These are phyloP conservation scores for Nebria brevicollis DNA, from an alignment of 2,888 invertebrate genomes.

Conservation along the genomic window DNA sequence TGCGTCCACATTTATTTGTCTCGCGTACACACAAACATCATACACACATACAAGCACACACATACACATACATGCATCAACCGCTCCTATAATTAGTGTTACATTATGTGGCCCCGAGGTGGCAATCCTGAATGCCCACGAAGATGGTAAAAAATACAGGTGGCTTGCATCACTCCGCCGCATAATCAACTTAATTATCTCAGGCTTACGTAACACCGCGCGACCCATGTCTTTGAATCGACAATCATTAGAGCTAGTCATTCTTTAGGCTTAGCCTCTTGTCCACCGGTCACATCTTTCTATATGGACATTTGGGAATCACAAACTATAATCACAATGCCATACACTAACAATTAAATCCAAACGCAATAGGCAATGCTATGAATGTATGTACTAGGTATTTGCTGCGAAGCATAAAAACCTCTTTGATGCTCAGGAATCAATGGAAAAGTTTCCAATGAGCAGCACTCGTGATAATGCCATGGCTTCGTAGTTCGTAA, in stretches of 20 bases:
- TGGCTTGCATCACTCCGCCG: constrained; percentile 55
- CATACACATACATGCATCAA: background rate
- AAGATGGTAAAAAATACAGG: constrained; percentile 52
- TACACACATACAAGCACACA: background rate
- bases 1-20: constrained; percentile 14
- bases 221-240: constrained; percentile 8
- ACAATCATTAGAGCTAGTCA: constrained; percentile 18
- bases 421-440: background rate
- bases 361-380: background rate
- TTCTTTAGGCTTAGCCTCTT: background rate
- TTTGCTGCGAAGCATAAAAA: background rate
- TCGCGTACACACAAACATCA: background rate
- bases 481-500: constrained; percentile 48
- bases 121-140: constrained; percentile 53
- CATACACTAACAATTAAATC: background rate
- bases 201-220: constrained; percentile 53
- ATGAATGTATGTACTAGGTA: background rate
- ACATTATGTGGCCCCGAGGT: constrained; percentile 54
- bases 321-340: background rate
- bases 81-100: constrained; percentile 53
- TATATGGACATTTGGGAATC: background rate
- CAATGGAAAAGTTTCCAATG: background rate
- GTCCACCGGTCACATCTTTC: background rate
- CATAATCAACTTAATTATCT: constrained; percentile 56
- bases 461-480: constrained; percentile 1